A percentile compares a stretch with the other conserved stretches of the same genome.
Conservation (phyloP, 2,888 invertebrate genomes). For the Cheilosia variabilis region DNA sequence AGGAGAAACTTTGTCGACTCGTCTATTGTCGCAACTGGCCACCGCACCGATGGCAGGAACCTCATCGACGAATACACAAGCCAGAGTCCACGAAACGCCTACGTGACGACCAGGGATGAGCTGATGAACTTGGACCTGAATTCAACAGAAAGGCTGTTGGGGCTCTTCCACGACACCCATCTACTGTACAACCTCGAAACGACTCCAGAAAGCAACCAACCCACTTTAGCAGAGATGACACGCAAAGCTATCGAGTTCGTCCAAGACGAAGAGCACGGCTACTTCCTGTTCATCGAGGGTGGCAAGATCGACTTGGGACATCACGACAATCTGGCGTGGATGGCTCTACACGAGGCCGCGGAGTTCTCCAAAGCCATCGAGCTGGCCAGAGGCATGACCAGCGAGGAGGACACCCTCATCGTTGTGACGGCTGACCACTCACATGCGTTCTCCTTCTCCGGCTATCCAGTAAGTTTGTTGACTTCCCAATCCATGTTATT, state of each 20-base stretch:
- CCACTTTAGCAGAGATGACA: constrained; percentile 92
- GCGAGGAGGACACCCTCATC: constrained; percentile 89
- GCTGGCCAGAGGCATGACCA: constrained; percentile 86
- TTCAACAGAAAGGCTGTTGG: constrained; percentile 86
- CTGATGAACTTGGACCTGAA: constrained; percentile 83
- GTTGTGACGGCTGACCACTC: constrained; percentile 93
- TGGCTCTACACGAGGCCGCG: constrained; percentile 84
- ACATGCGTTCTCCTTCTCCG: constrained; percentile 90
- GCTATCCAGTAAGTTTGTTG: constrained; percentile 86
- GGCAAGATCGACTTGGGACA: constrained; percentile 83
- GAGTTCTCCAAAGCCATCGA: constrained; percentile 90
- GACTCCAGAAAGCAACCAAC: constrained; percentile 84
- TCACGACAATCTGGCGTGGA: constrained; percentile 80
- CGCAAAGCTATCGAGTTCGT: constrained; percentile 89
- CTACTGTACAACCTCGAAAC: constrained; percentile 88
- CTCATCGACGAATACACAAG: constrained; percentile 88
- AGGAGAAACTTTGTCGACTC: constrained; percentile 87
- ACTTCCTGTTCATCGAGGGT: constrained; percentile 91
- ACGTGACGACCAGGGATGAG: constrained; percentile 84
- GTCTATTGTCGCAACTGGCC: constrained; percentile 84
- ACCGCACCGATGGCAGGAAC: constrained; percentile 87
- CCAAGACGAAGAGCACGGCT: constrained; percentile 88
- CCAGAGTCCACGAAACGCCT: constrained; percentile 82
- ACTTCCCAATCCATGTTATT: neutral
- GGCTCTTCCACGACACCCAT: constrained; percentile 88